A percentile compares a stretch with the other conserved stretches of the same genome.
Evolutionary conservation across 2,797 vertebrate genomes (phyloP).

Genomic region (Graptemys geographica): DNA sequence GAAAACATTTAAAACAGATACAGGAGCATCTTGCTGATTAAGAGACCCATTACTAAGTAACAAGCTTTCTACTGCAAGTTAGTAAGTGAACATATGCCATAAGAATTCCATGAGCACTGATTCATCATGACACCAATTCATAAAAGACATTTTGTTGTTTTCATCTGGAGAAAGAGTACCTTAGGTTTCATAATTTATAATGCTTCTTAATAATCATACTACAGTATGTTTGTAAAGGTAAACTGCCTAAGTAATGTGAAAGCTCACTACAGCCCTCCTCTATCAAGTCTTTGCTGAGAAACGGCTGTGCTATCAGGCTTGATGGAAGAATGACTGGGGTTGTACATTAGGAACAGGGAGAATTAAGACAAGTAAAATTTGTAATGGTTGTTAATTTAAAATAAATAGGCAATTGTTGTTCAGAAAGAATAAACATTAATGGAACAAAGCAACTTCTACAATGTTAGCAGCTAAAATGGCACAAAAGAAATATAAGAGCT

Average conservation of each 20-base stretch:
- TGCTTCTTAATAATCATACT: neutral
- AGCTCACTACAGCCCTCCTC: neutral
- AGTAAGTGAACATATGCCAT: neutral
- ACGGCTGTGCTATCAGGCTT: neutral
- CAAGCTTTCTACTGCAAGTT: neutral
- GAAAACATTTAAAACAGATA: neutral
- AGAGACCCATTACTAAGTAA: neutral
- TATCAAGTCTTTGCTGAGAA: neutral
- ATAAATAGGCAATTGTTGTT: neutral
- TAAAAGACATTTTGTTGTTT: neutral
- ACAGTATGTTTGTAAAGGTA: neutral
- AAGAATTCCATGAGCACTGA: neutral
- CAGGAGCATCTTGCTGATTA: neutral
- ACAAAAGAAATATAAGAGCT: neutral
- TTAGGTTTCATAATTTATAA: neutral
- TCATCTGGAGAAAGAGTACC: neutral
- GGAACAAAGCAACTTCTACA: neutral
- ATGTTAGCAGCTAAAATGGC: neutral
- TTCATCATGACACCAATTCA: neutral
- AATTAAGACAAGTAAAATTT: neutral
- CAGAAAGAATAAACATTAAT: neutral
- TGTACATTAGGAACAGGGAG: neutral
- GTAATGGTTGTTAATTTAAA: neutral
- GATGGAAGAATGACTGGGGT: accelerated
- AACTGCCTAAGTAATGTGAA: neutral